phyloP scores from a whole-genome alignment of 2,888 invertebrate genomes.

The Phymatocera aterrima region DNA sequence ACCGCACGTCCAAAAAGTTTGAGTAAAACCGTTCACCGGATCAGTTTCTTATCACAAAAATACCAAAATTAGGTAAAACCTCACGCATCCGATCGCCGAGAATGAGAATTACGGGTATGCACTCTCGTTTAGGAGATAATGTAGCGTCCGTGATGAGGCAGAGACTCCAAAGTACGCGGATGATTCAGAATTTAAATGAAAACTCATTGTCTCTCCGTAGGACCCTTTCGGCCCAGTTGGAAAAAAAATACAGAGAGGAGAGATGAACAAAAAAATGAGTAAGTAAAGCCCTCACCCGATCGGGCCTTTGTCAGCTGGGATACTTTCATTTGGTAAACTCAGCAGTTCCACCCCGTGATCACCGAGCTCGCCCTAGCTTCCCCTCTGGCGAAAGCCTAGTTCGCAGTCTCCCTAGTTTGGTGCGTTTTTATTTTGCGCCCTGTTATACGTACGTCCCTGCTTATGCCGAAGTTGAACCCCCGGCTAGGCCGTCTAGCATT shows the following conservation, averaged over 20 bases:
- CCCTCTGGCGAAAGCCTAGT: slow-evolving; percentile 36
- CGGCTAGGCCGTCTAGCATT: slow-evolving; percentile 12
- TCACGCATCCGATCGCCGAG: too few species aligned
- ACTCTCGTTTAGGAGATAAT: too few species aligned
- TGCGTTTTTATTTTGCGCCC: slow-evolving; percentile 5
- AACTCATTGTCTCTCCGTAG: slow-evolving; percentile 63
- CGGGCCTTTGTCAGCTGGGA: slow-evolving; percentile 63
- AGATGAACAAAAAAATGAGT: background rate
- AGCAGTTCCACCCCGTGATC: slow-evolving; percentile 57
- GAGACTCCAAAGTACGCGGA: slow-evolving; percentile 45
- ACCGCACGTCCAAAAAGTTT: too few species aligned
- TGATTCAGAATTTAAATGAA: slow-evolving; percentile 71
- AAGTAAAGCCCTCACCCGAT: slow-evolving; percentile 44
- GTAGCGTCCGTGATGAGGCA: slow-evolving; percentile 63
- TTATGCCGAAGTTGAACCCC: slow-evolving; percentile 11
- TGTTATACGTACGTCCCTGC: slow-evolving; percentile 25
- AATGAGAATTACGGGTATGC: too few species aligned
- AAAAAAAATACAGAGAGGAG: background rate
- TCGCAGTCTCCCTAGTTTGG: slow-evolving; percentile 5
- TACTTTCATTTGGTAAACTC: slow-evolving; percentile 68
- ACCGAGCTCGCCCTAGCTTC: slow-evolving; percentile 22
- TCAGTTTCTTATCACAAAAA: too few species aligned
- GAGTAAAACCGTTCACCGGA: too few species aligned
- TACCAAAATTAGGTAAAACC: too few species aligned
- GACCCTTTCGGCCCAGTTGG: slow-evolving; percentile 55